Base-by-base conservation (phyloP, 2,888 invertebrate genomes). In the Protophormia terraenovae region DNA sequence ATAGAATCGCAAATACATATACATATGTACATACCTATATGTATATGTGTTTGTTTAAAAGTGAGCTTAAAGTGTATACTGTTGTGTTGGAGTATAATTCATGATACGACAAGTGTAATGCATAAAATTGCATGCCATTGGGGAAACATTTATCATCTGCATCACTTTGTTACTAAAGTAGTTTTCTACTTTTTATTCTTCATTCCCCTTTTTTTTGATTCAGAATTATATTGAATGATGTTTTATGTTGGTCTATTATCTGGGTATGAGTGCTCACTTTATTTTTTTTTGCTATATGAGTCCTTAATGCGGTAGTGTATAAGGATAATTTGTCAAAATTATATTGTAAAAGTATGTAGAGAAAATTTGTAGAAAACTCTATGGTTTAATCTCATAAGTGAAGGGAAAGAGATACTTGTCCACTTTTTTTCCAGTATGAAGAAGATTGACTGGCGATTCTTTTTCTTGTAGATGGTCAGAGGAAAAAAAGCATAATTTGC, bases 81-180 rank as follows among this genome's bases (percentile, higher is more conserved):
- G n/a, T 73, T n/a, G 67, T 60, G 47, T 66, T 50, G 27, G 22
- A 50, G 50, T 73, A 71, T 75, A 73, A 69, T 73, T 77, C 84
- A 85, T 81, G 73, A 84, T 81, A 81, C 71, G 84, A 85, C 78
- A 85, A 85, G 84, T 85, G 81, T 81, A 85, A 85, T 82, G 85
- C 85, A 82, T 82, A 78, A 85, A 85, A 82, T 78, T 85, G 81
- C 85, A 78, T 85, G 77, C 73, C 81, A 82, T 81, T 82, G 81
- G 78, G 85, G 81, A 78, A 81, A 78, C 73, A 85, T 82, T 85
- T 85, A 85, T 85, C 81, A 85, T 82, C 16, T 81, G 73, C 81
- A 82, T 81, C 77, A 78, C 69, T 76, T 67, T 58, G n/a, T 47
- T 77, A 24, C n/a, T 14, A 45, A 45, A 72, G 41, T 14, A 45